phyloP scores from a whole-genome alignment of 2,797 vertebrate genomes.

The Xiphorhynchus erythropygius region DNA sequence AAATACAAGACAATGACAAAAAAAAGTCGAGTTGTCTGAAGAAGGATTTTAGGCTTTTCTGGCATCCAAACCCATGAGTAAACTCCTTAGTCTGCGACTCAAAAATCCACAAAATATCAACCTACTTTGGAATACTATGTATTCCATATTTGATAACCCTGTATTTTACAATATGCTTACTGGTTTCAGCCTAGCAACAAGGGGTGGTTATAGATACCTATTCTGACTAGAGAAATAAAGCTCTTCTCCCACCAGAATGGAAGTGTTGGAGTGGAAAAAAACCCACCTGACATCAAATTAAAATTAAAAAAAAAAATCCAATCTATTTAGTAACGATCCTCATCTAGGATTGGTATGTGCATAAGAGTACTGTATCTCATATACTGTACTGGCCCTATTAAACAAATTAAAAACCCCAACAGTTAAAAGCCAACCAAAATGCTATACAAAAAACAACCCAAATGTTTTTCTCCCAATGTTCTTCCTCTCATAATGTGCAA shows the following conservation, averaged over 20 bases:
- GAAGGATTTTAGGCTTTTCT: slow-evolving; percentile 78
- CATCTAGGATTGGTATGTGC: slow-evolving; percentile 73
- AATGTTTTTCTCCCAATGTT: slow-evolving; percentile 69
- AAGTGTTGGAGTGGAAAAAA: slow-evolving; percentile 50
- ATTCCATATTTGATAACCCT: slow-evolving; percentile 75
- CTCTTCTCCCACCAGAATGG: slow-evolving; percentile 65
- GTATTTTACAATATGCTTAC: slow-evolving; percentile 73
- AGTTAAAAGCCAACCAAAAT: slow-evolving; percentile 67
- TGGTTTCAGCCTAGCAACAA: slow-evolving; percentile 70
- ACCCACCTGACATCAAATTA: slow-evolving; percentile 20
- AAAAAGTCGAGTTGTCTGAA: slow-evolving; percentile 76
- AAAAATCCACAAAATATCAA: slow-evolving; percentile 73
- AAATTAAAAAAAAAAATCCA: slow-evolving; percentile 9
- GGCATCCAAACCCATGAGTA: slow-evolving; percentile 75
- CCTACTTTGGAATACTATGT: slow-evolving; percentile 67
- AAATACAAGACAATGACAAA: slow-evolving; percentile 82
- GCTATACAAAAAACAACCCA: slow-evolving; percentile 57
- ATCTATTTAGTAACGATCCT: slow-evolving; percentile 62
- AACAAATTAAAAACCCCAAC: slow-evolving; percentile 66
- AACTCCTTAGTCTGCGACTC: slow-evolving; percentile 72
- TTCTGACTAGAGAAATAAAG: slow-evolving; percentile 73
- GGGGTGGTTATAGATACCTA: slow-evolving; percentile 65
- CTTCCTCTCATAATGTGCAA: slow-evolving; percentile 89
- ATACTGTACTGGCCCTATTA: slow-evolving; percentile 72
- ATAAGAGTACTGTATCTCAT: slow-evolving; percentile 76